Evolutionary conservation across 2,113 vertebrate genomes (phyloP).

Genomic region (Junco hyemalis): DNA sequence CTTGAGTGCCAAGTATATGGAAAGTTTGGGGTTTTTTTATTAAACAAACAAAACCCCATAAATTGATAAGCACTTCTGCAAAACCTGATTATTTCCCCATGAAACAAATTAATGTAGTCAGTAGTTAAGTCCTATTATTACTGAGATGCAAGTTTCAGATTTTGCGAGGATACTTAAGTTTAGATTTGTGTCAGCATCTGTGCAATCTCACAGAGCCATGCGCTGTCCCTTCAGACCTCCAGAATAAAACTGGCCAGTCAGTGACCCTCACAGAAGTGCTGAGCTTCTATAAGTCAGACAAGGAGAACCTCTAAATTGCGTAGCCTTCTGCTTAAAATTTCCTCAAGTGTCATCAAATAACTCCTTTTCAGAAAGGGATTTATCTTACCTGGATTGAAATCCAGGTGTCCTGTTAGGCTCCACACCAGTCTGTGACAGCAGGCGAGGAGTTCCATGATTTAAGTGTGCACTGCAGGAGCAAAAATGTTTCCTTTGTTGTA

Average conservation of each 20-base stretch:
- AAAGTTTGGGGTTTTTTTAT: neutral
- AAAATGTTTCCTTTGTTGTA: neutral
- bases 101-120: neutral
- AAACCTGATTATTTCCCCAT: neutral
- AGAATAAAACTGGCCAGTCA: neutral
- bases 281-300: neutral
- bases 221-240: neutral
- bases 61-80: neutral
- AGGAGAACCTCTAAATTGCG: neutral
- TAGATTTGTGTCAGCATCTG: neutral
- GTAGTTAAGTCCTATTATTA: neutral
- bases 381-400: neutral
- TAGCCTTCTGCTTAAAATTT: neutral
- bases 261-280: neutral
- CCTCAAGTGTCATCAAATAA: neutral
- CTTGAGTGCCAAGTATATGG: neutral
- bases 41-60: neutral
- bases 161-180: neutral
- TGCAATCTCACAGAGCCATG: neutral
- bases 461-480: neutral
- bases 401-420: neutral
- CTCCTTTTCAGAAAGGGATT: neutral
- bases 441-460: fast-evolving
- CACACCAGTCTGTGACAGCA: neutral
- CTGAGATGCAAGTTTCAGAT: neutral